phyloP scores from a whole-genome alignment of 1,140 invertebrate genomes.

The Platyscapa corneri region DNA sequence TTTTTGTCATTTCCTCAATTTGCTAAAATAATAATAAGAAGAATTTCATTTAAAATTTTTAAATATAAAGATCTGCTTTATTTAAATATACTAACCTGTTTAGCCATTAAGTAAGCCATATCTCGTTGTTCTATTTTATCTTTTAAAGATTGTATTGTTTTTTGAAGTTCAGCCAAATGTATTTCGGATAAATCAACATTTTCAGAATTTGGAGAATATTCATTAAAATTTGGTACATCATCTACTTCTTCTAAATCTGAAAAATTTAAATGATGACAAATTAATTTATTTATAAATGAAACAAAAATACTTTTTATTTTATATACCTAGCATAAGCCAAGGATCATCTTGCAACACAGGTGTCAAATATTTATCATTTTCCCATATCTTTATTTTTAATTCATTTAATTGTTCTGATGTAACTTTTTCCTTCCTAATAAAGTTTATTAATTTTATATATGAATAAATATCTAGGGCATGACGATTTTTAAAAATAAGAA shows the following conservation, averaged over 20 bases:
- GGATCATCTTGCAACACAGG: constrained; percentile 85
- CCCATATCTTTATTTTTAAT: constrained; percentile 77
- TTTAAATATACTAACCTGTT: constrained; percentile 58
- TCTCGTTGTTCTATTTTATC: constrained; percentile 69
- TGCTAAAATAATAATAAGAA: constrained; percentile 59
- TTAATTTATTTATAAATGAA: background rate
- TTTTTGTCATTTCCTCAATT: constrained; percentile 70
- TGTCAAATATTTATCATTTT: constrained; percentile 86
- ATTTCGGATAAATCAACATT: constrained; percentile 78
- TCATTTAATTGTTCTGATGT: constrained; percentile 76
- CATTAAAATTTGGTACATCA: constrained; percentile 58
- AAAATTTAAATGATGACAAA: constrained; percentile 15
- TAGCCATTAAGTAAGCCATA: constrained; percentile 64
- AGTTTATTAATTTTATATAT: constrained; percentile 93
- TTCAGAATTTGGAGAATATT: constrained; percentile 73
- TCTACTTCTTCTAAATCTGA: constrained; percentile 73
- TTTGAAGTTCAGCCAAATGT: constrained; percentile 79
- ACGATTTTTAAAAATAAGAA: constrained; percentile 80
- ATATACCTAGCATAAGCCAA: constrained; percentile 88
- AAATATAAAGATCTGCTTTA: background rate
- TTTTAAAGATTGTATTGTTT: constrained; percentile 75
- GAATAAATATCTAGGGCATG: constrained; percentile 88
- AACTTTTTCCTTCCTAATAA: constrained; percentile 81
- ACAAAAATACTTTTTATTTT: constrained; percentile 1
- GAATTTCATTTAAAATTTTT: background rate